Evolutionary conservation across 2,888 invertebrate species (phyloP).

Genomic region (Drosophila anomalipes): DNA sequence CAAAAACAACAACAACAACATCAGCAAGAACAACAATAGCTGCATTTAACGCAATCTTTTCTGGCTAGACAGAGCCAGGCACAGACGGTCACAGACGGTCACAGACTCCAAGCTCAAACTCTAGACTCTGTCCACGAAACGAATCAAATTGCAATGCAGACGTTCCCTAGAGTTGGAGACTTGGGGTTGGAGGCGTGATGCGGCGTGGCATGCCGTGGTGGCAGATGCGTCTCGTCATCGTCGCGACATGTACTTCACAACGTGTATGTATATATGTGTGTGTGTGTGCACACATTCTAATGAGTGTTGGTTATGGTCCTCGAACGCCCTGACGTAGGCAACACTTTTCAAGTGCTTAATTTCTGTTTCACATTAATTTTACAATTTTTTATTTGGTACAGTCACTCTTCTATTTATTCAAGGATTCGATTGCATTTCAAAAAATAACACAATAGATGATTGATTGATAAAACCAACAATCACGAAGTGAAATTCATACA

Average conservation of each 20-base stretch:
- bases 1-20: slow-evolving; percentile 43
- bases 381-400: slow-evolving; percentile 40
- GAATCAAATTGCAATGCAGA: slow-evolving; percentile 47
- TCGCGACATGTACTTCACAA: slow-evolving; percentile 77
- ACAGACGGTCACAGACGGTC: slow-evolving; percentile 59
- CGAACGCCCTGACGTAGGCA: slow-evolving; percentile 76
- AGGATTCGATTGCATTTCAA: neutral
- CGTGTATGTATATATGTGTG: slow-evolving; percentile 32
- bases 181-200: slow-evolving; percentile 7
- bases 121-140: slow-evolving; percentile 3
- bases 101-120: slow-evolving; percentile 23
- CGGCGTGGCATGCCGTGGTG: neutral
- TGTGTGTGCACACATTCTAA: slow-evolving; percentile 35
- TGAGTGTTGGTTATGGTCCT: slow-evolving; percentile 57
- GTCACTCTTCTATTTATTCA: slow-evolving; percentile 21
- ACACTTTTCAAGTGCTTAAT: slow-evolving; percentile 58
- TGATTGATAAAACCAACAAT: neutral
- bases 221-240: slow-evolving; percentile 75
- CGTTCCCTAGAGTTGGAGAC: slow-evolving; percentile 36
- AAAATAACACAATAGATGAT: neutral
- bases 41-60: slow-evolving; percentile 78
- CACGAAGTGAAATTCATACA: neutral
- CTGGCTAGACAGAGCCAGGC: slow-evolving; percentile 73
- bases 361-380: slow-evolving; percentile 35
- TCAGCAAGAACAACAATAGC: slow-evolving; percentile 52